phyloP scores from a whole-genome alignment of 2,113 vertebrate genomes.

The Xyrauchen texanus region DNA sequence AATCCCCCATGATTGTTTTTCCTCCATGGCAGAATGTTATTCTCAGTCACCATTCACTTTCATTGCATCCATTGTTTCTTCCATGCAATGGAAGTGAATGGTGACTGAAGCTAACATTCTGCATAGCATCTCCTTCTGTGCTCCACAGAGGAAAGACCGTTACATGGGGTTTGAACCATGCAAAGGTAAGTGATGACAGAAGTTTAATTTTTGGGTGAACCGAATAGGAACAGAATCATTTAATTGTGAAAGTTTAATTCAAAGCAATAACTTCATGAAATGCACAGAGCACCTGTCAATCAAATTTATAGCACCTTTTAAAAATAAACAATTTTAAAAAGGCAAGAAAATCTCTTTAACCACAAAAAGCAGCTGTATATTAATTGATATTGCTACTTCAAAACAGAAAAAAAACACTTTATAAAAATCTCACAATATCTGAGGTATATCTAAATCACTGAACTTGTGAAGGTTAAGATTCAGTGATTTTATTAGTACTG shows the following conservation, averaged over 20 bases:
- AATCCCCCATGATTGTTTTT: too few relatives aligned
- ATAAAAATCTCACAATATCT: slow-evolving; percentile 1
- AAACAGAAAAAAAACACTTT: slow-evolving; percentile 42
- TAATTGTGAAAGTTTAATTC: neutral
- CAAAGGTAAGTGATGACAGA: too few relatives aligned
- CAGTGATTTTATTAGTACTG: slow-evolving; percentile 20
- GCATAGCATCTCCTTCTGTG: too few relatives aligned
- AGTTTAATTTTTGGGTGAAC: too few relatives aligned
- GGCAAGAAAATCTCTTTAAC: neutral
- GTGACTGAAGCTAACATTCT: too few relatives aligned
- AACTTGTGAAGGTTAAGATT: neutral
- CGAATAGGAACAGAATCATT: too few relatives aligned
- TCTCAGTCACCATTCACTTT: too few relatives aligned
- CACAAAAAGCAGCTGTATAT: slow-evolving; percentile 37
- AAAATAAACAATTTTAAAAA: neutral
- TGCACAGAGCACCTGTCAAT: slow-evolving; percentile 13
- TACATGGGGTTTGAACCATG: too few relatives aligned
- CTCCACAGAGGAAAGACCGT: too few relatives aligned
- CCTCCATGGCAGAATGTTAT: too few relatives aligned
- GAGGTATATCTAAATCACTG: slow-evolving; percentile 39
- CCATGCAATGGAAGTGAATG: too few relatives aligned
- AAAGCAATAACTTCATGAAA: slow-evolving; percentile 8
- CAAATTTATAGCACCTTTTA: slow-evolving; percentile 33
- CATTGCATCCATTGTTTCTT: too few relatives aligned
- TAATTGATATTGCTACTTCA: slow-evolving; percentile 40